Base-by-base conservation (phyloP, 2,888 invertebrate genomes). In the Notocelia uddmanniana region DNA sequence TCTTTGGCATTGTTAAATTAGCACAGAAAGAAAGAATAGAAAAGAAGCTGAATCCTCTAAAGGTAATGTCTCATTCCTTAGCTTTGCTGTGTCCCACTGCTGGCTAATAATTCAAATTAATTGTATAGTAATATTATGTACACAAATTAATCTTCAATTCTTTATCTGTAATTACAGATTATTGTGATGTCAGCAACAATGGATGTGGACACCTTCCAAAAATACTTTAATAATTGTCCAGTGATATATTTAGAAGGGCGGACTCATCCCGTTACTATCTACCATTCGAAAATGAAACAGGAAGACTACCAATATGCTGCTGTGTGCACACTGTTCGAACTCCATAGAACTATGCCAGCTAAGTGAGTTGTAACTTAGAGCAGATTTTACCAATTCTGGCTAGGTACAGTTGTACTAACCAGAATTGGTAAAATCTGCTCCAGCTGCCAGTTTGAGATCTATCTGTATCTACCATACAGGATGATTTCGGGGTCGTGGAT, bases 141-240 rank as follows among this genome's bases (percentile, higher is more conserved):
- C 41, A 41, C 15, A 41, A n/a, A 41, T 41, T 15, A 15, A 41
- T 41, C 6, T 3, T 26, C 2, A 57, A 34, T 18, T 1, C 11
- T 19, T 11, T 34, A 37, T 13, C 19, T 59, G 8, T 21, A 21
- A 55, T 18, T 54, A 31, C 89, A 97, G 96, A 91, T 98, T 23
- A 95, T 99, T 45, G 94, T 98, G 60, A 98, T 98, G 96, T 99
- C 98, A 0, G 99, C 99, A 0, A 99, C 99, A 15, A 98, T 99
- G 98, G 98, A 99, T 90, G 98, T 98, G 10, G 98, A 98, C 87
- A 96, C 97, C 81, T 99, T 99, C 88, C 96, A 97, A 45, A 94
- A 95, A 75, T 99, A 98, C 87, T 99, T 98, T 86, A 95, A 97
- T 81, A 95, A 96, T 73, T 97, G 97, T 60, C 96, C 97, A 59